These are phyloP conservation scores for Nerophis ophidion DNA, from an alignment of 2,113 vertebrate species.

Conservation along the genomic window DNA sequence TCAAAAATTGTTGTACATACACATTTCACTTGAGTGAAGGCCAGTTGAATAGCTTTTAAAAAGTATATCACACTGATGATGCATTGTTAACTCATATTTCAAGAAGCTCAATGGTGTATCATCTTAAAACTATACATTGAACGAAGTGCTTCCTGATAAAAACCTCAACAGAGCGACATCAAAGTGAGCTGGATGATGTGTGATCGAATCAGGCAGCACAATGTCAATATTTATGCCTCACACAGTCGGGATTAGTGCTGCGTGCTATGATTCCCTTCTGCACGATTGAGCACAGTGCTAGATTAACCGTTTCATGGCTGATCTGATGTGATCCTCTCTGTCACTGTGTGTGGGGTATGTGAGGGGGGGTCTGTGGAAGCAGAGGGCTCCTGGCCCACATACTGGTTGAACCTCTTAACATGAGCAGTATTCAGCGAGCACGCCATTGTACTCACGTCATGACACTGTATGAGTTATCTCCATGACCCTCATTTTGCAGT, in stretches of 20 bases:
- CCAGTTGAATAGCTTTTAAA: too few relatives aligned
- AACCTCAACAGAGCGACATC: neutral
- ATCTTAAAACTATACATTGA: neutral
- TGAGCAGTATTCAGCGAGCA: slow-evolving; percentile 12
- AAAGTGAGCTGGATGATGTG: neutral
- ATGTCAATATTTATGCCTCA: slow-evolving; percentile 61
- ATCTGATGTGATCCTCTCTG: slow-evolving; percentile 55
- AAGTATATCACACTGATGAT: too few relatives aligned
- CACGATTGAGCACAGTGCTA: slow-evolving; percentile 55
- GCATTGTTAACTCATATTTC: too few relatives aligned
- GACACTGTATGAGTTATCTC: neutral
- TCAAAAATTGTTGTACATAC: neutral
- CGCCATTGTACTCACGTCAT: slow-evolving; percentile 7
- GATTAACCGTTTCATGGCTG: slow-evolving; percentile 62
- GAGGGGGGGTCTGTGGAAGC: slow-evolving; percentile 14
- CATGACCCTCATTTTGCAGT: neutral
- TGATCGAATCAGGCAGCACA: slow-evolving; percentile 47
- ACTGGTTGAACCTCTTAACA: slow-evolving; percentile 41
- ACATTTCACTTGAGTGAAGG: too few relatives aligned
- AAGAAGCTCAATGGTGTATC: too few relatives aligned
- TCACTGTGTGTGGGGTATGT: neutral
- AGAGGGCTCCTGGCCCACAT: slow-evolving; percentile 49
- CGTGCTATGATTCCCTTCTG: slow-evolving; percentile 54
- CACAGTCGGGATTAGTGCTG: slow-evolving; percentile 53
- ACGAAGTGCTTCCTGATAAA: neutral